These are phyloP conservation scores for Molossus alvarezi DNA, from an alignment of 2,797 vertebrate genomes.

Conservation along the genomic window DNA sequence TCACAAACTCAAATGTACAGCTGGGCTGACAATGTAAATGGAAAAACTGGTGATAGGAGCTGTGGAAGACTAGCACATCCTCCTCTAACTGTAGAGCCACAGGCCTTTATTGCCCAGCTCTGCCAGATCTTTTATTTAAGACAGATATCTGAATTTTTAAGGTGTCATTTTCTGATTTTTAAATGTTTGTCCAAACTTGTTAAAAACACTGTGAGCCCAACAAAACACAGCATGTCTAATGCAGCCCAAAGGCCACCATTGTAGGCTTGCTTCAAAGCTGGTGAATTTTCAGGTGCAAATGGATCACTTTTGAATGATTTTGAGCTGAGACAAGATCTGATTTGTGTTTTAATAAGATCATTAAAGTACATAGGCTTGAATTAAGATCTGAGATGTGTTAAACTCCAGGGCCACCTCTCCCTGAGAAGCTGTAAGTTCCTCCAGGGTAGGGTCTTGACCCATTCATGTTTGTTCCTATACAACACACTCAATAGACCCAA, in stretches of 20 bases:
- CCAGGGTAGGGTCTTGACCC: background rate
- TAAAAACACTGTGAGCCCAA: conserved; percentile 1
- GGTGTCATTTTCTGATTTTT: conserved; percentile 2
- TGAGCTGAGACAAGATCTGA: background rate
- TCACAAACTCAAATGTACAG: conserved; percentile 2
- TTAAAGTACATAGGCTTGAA: conserved; percentile 33
- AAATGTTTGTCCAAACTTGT: conserved; percentile 9
- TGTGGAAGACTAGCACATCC: background rate
- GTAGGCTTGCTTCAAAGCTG: background rate
- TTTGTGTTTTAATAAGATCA: background rate
- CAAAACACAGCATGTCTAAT: background rate
- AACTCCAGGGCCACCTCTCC: background rate
- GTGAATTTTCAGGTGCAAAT: conserved; percentile 28
- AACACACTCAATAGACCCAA: background rate
- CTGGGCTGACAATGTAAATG: background rate
- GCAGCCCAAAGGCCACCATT: background rate
- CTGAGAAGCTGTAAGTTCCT: background rate
- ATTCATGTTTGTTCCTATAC: background rate
- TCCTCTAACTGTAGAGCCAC: background rate
- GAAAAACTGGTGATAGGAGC: background rate
- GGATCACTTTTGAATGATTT: background rate
- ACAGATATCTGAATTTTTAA: background rate
- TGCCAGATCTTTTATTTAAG: background rate
- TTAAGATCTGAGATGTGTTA: background rate
- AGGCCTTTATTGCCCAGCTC: background rate